phyloP scores from a whole-genome alignment of 2,113 vertebrate genomes.

The Rhodinocichla rosea region DNA sequence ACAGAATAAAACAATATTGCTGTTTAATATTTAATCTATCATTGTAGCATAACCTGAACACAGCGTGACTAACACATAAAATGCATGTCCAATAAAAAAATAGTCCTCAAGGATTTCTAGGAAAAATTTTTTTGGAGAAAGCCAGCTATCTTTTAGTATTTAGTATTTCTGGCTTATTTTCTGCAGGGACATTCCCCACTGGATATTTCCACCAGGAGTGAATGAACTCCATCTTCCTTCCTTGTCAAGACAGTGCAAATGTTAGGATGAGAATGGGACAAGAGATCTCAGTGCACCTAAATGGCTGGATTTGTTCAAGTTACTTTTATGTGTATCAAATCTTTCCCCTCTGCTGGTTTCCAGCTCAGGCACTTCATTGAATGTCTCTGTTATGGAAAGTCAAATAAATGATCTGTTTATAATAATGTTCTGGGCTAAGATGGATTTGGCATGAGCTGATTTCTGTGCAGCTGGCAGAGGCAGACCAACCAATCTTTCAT shows the following conservation, averaged over 20 bases:
- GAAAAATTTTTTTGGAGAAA: neutral
- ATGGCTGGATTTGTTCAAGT: neutral
- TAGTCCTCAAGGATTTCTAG: neutral
- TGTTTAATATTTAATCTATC: neutral
- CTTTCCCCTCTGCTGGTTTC: neutral
- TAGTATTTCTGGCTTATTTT: neutral
- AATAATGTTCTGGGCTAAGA: slow-evolving; percentile 26
- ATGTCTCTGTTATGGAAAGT: slow-evolving; percentile 30
- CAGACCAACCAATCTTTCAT: neutral
- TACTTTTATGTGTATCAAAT: neutral
- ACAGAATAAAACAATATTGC: neutral
- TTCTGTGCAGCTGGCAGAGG: slow-evolving; percentile 15
- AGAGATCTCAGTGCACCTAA: neutral
- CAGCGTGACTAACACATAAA: neutral
- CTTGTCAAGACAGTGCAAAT: neutral
- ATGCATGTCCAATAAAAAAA: neutral
- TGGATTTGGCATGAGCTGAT: slow-evolving; percentile 22
- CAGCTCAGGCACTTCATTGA: neutral
- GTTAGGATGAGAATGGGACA: neutral
- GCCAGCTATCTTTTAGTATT: neutral
- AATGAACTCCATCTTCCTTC: neutral
- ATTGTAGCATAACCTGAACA: neutral
- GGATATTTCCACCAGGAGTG: neutral
- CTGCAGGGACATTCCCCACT: neutral
- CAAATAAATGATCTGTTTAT: slow-evolving; percentile 50